A percentile compares a stretch with the other conserved stretches of the same genome.
Conservation (phyloP, 35 echinoderm and acorn worm genomes). For the Acanthaster planci region DNA sequence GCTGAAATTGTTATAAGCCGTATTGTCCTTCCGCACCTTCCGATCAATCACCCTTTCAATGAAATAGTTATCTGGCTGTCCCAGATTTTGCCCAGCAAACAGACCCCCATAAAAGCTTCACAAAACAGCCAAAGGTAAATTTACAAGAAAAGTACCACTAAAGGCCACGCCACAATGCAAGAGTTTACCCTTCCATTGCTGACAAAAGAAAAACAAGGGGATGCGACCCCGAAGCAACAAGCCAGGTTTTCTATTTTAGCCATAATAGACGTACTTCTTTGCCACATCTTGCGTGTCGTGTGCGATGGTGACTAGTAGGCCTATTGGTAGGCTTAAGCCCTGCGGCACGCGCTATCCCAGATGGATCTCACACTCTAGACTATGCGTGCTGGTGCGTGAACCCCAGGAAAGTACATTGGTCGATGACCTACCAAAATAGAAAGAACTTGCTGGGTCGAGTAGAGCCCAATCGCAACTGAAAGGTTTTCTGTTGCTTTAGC, state of each 20-base stretch:
- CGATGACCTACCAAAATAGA: neutral
- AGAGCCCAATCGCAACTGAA: neutral
- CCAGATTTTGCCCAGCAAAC: conserved; percentile 2
- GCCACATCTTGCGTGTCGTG: neutral
- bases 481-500: neutral
- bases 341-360: conserved; percentile 18
- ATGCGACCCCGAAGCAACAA: conserved; percentile 22
- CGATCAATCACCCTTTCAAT: conserved; percentile 12
- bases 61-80: conserved; percentile 10
- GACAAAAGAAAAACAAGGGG: conserved; percentile 6
- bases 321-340: neutral
- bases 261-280: neutral
- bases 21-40: conserved; percentile 4
- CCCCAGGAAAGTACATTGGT: conserved; percentile 3
- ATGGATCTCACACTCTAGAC: neutral
- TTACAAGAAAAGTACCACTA: neutral
- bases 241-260: neutral
- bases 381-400: neutral
- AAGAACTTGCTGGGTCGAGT: neutral
- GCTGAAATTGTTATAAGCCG: neutral
- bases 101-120: neutral
- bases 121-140: conserved; percentile 4
- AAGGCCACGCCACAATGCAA: neutral
- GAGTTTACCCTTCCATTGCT: neutral
- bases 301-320: neutral